Conservation (phyloP, 35 echinoderm and acorn worm genomes). For the Ophiothrix spiculata region DNA sequence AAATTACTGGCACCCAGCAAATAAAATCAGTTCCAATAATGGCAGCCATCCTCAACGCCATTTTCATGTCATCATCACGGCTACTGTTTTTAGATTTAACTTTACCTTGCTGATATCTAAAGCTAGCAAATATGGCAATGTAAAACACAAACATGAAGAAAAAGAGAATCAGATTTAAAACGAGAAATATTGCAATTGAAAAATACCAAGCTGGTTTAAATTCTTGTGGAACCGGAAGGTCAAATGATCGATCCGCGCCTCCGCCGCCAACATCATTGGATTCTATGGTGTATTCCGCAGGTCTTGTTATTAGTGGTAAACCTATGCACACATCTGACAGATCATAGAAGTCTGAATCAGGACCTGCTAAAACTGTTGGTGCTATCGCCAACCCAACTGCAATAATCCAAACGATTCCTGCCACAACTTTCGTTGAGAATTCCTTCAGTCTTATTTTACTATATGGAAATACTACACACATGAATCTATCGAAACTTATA, state of each 20-base stretch:
- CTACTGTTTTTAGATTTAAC: constrained; percentile 14
- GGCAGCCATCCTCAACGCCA: constrained; percentile 78
- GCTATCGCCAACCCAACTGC: constrained; percentile 8
- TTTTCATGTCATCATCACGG: constrained; percentile 57
- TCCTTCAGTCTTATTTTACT: constrained; percentile 36
- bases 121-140: constrained; percentile 59
- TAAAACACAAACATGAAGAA: constrained; percentile 56
- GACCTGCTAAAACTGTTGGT: constrained; percentile 32
- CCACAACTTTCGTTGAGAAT: constrained; percentile 9
- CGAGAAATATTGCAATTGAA: constrained; percentile 64
- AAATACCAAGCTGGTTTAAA: constrained; percentile 62
- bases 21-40: constrained; percentile 75
- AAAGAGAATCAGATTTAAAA: constrained; percentile 59
- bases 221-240: constrained; percentile 4
- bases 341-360: constrained; percentile 64
- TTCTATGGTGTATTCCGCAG: constrained; percentile 22
- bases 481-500: constrained; percentile 73
- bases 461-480: constrained; percentile 86
- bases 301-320: constrained; percentile 55
- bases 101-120: constrained; percentile 39
- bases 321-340: constrained; percentile 86
- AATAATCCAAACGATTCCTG: constrained; percentile 42
- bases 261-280: neutral
- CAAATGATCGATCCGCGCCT: neutral
- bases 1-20: constrained; percentile 89